Evolutionary conservation across 2,888 invertebrate species (phyloP).

Genomic region (Drosophila siamana): DNA sequence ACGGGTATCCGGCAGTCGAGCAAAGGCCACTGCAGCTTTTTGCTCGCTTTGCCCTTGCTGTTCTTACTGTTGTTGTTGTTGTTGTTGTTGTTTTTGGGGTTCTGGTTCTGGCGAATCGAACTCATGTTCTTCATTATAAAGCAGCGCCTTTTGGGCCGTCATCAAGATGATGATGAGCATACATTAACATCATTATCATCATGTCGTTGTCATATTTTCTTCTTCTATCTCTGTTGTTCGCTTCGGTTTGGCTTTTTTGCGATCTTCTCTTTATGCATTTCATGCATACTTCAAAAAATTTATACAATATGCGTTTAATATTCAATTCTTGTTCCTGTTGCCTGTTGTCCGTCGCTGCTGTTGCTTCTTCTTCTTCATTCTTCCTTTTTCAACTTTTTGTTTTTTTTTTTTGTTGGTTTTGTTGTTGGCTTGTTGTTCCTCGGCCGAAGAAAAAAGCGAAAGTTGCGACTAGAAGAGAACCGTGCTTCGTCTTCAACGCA

Average conservation of each 20-base stretch:
- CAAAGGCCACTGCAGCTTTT: constrained; percentile 20
- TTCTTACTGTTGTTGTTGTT: background rate
- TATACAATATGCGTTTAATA: constrained; percentile 72
- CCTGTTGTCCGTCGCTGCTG: background rate
- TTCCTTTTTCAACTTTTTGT: constrained; percentile 18
- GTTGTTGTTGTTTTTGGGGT: constrained; percentile 16
- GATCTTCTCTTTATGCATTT: constrained; percentile 73
- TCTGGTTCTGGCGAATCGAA: constrained; percentile 53
- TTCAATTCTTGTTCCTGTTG: constrained; percentile 68
- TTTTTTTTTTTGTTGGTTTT: constrained; percentile 8
- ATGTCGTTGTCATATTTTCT: constrained; percentile 48
- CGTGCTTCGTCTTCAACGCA: background rate
- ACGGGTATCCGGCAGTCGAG: background rate
- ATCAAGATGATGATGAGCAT: constrained; percentile 38
- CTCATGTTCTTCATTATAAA: constrained; percentile 78
- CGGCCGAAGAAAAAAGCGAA: constrained; percentile 49
- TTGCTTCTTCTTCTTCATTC: constrained; percentile 3
- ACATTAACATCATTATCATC: constrained; percentile 42
- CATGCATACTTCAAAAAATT: constrained; percentile 64
- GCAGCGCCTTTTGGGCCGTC: constrained; percentile 50
- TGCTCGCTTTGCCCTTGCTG: constrained; percentile 15
- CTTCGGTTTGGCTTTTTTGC: constrained; percentile 40
- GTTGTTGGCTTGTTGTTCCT: no score
- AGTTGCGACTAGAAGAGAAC: constrained; percentile 38
- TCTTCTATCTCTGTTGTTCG: constrained; percentile 8